A percentile compares a stretch with the other conserved stretches of the same genome.
These are phyloP conservation scores for Perca flavescens DNA, from an alignment of 2,113 vertebrate species.

Conservation along the genomic window DNA sequence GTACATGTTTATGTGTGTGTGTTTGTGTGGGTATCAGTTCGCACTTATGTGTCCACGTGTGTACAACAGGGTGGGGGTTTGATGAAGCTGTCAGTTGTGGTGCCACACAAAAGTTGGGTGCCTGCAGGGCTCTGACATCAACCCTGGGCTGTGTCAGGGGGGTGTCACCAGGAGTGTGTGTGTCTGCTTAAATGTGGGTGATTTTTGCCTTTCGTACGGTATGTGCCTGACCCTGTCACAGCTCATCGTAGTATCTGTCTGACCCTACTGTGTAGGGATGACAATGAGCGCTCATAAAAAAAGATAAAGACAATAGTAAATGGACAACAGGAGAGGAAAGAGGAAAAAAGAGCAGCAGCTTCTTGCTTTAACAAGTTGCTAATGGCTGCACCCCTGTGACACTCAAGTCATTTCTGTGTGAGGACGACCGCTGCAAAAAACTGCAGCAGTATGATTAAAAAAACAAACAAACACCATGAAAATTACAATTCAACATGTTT, in stretches of 20 bases:
- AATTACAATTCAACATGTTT: slow-evolving; percentile 44
- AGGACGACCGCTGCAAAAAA: background rate
- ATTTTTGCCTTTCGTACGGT: slow-evolving; percentile 17
- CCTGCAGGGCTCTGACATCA: slow-evolving; percentile 51
- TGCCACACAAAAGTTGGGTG: slow-evolving; percentile 59
- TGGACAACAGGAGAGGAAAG: slow-evolving; percentile 7
- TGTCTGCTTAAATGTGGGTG: slow-evolving; percentile 18
- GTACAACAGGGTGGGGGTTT: slow-evolving; percentile 79
- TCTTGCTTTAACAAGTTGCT: slow-evolving; percentile 16
- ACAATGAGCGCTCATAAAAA: slow-evolving; percentile 54
- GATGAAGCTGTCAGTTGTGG: slow-evolving; percentile 90
- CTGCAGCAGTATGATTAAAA: slow-evolving; percentile 21
- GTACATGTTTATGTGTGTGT: slow-evolving; percentile 71
- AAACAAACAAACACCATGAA: slow-evolving; percentile 8
- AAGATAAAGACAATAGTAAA: slow-evolving; percentile 27
- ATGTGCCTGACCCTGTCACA: slow-evolving; percentile 63
- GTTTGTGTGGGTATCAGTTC: slow-evolving; percentile 43
- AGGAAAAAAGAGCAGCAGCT: background rate
- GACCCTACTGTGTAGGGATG: slow-evolving; percentile 22
- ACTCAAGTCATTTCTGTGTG: slow-evolving; percentile 15
- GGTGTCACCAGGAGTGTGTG: background rate
- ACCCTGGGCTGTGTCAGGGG: slow-evolving; percentile 38
- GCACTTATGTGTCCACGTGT: slow-evolving; percentile 30
- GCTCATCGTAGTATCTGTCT: slow-evolving; percentile 69
- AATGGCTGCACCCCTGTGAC: slow-evolving; percentile 8